Conservation (phyloP, 2,888 invertebrate genomes). For the Plemyria rubiginata region DNA sequence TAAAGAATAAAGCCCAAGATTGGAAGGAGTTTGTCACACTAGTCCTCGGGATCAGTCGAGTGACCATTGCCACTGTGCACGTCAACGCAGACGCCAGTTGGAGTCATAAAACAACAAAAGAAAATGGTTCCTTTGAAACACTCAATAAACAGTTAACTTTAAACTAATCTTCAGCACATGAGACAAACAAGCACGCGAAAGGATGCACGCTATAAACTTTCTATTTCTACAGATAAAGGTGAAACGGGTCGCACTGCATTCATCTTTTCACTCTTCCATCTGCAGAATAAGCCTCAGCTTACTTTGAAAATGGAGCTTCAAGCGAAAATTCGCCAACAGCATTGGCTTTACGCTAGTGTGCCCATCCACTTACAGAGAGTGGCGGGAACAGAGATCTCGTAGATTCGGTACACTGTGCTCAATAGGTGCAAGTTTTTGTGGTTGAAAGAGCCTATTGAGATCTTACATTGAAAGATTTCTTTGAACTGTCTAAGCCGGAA, state of each 20-base stretch:
- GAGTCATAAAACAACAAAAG: too few species aligned
- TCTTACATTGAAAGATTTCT: slow-evolving; percentile 28
- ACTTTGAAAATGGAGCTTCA: slow-evolving; percentile 62
- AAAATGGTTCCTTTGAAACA: too few species aligned
- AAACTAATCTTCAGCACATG: neutral
- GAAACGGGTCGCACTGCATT: slow-evolving; percentile 60
- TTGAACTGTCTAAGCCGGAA: slow-evolving; percentile 14
- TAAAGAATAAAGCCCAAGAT: too few species aligned
- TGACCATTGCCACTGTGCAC: too few species aligned
- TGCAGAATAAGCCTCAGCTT: slow-evolving; percentile 58
- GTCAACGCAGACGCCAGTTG: too few species aligned
- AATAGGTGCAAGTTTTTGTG: slow-evolving; percentile 39
- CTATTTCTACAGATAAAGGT: slow-evolving; percentile 55
- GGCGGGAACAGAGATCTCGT: slow-evolving; percentile 48
- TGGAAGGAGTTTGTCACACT: too few species aligned
- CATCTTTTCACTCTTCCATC: slow-evolving; percentile 64
- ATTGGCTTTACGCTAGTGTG: slow-evolving; percentile 49
- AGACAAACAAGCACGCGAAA: slow-evolving; percentile 13
- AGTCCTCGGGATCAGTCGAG: too few species aligned
- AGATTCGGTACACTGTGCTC: slow-evolving; percentile 47
- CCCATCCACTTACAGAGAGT: slow-evolving; percentile 49
- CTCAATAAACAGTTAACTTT: neutral
- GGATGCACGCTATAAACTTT: slow-evolving; percentile 48
- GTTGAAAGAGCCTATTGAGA: slow-evolving; percentile 31
- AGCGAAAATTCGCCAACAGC: slow-evolving; percentile 57